These are phyloP conservation scores for Calyptomena viridis DNA, from an alignment of 2,113 vertebrate genomes.

Conservation along the genomic window DNA sequence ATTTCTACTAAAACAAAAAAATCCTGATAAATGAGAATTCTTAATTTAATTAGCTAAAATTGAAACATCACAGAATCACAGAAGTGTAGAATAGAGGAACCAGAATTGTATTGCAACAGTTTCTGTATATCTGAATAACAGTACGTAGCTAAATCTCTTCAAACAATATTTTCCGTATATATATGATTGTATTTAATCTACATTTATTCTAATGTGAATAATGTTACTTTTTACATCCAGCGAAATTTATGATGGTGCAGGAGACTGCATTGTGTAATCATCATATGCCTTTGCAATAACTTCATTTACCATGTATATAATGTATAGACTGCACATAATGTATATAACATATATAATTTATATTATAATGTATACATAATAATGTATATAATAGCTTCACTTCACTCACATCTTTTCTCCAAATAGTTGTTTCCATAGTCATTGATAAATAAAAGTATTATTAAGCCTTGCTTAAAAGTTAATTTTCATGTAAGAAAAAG, in stretches of 20 bases:
- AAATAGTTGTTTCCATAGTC: background rate
- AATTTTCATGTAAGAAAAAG: conserved; percentile 8
- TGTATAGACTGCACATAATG: no score
- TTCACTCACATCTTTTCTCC: background rate
- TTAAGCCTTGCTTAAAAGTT: conserved; percentile 48
- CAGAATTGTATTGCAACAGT: background rate
- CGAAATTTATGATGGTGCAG: background rate
- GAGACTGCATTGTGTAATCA: background rate
- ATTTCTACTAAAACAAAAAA: background rate
- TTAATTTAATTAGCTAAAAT: background rate
- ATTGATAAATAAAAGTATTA: conserved; percentile 12
- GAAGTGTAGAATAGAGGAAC: background rate
- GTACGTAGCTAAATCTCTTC: background rate
- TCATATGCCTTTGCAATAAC: background rate
- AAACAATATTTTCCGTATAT: background rate
- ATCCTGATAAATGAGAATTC: background rate
- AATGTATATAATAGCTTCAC: no score
- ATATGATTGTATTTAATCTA: background rate
- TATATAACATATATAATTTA: no score
- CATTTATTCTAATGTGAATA: background rate
- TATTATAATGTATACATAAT: no score
- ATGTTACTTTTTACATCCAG: background rate
- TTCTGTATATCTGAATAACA: background rate
- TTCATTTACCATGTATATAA: background rate
- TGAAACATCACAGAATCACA: background rate